Evolutionary conservation across 1,140 invertebrate genomes (phyloP).

Genomic region (Camponotus pennsylvanicus): DNA sequence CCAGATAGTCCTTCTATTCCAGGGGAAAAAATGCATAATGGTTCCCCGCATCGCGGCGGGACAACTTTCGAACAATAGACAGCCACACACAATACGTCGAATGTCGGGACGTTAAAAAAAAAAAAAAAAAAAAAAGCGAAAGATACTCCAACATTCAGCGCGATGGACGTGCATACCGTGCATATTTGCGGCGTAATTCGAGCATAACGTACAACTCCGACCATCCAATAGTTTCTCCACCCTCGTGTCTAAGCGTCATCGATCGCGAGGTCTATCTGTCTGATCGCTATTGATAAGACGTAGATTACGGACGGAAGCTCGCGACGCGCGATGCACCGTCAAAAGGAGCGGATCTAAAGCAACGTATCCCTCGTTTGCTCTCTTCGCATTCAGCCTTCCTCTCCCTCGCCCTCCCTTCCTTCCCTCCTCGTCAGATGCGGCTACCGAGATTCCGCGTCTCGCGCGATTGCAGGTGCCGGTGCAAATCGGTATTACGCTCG

Average conservation of each 20-base stretch:
- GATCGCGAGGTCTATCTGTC: slow-evolving; percentile 40
- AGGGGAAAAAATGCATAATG: slow-evolving; percentile 34
- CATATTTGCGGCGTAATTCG: slow-evolving; percentile 48
- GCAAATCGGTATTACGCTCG: slow-evolving; percentile 47
- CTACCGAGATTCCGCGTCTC: slow-evolving; percentile 35
- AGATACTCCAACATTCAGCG: slow-evolving; percentile 41
- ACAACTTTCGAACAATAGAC: slow-evolving; percentile 52
- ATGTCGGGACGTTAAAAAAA: slow-evolving; percentile 7
- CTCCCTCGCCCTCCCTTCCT: too few species aligned
- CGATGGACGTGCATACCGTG: slow-evolving; percentile 3
- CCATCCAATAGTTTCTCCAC: background rate
- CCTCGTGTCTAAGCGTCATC: background rate
- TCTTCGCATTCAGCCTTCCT: background rate
- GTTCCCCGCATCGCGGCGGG: slow-evolving; percentile 26
- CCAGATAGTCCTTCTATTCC: slow-evolving; percentile 4
- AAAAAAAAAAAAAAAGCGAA: slow-evolving; percentile 26
- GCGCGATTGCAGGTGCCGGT: slow-evolving; percentile 23
- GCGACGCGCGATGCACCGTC: background rate
- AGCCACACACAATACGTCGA: slow-evolving; percentile 38
- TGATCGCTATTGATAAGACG: slow-evolving; percentile 50
- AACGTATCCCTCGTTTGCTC: slow-evolving; percentile 4
- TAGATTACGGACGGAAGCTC: slow-evolving; percentile 28
- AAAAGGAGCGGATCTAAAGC: background rate
- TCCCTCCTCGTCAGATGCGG: background rate
- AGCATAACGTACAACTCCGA: slow-evolving; percentile 31